Conservation (phyloP, 2,797 vertebrate species). For the Sebastes jordani region DNA sequence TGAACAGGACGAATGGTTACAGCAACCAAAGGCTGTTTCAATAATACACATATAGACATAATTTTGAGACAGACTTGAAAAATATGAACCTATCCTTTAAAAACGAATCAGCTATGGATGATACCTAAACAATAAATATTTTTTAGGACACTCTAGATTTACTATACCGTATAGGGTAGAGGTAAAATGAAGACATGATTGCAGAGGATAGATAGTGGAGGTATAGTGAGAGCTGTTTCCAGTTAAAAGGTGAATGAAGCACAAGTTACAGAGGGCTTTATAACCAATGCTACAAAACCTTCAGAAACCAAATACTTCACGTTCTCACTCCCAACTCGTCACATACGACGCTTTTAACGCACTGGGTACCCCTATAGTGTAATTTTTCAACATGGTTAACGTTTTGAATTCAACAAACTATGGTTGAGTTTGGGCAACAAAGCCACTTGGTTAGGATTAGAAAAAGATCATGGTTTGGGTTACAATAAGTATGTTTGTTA, state of each 20-base stretch:
- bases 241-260: background rate
- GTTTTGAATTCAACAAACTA: background rate
- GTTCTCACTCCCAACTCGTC: background rate
- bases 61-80: background rate
- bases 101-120: background rate
- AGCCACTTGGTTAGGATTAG: background rate
- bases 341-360: background rate
- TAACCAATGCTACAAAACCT: background rate
- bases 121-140: background rate
- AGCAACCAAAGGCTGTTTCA: background rate
- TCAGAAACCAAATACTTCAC: background rate
- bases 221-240: background rate
- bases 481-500: background rate
- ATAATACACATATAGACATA: background rate
- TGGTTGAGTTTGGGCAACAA: background rate
- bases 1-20: background rate
- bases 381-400: background rate
- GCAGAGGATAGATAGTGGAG: background rate
- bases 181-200: background rate
- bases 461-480: background rate
- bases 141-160: background rate
- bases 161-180: background rate
- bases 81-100: background rate
- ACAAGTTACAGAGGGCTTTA: background rate
- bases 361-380: background rate